Percentiles rank a stretch among this genome's conserved stretches.
These are phyloP conservation scores for Melieria crassipennis DNA, from an alignment of 2,888 invertebrate species.

Conservation along the genomic window DNA sequence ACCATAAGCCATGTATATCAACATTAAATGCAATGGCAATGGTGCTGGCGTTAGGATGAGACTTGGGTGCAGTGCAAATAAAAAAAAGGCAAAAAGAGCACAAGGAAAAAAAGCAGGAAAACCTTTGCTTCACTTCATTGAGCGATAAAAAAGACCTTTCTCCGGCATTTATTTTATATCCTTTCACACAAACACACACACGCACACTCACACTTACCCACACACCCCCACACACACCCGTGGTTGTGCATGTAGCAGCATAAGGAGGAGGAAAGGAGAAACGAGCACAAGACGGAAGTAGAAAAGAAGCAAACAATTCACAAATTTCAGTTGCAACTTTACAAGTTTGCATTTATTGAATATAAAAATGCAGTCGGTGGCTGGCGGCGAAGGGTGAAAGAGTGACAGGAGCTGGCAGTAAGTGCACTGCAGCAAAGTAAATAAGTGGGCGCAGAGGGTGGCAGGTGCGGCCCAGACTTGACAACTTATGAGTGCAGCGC, in stretches of 20 bases:
- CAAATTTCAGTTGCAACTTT: slow-evolving; percentile 28
- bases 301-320: slow-evolving; percentile 2
- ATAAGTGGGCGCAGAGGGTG: slow-evolving; percentile 7
- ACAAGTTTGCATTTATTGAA: slow-evolving; percentile 27
- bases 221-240: background rate
- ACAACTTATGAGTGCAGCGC: slow-evolving; percentile 19
- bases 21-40: slow-evolving; percentile 26
- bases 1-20: background rate
- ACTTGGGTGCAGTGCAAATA: slow-evolving; percentile 14
- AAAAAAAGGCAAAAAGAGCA: background rate
- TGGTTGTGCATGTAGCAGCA: background rate
- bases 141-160: slow-evolving; percentile 25
- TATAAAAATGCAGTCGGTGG: slow-evolving; percentile 7
- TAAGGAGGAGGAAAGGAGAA: background rate
- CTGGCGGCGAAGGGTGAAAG: background rate
- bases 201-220: no score
- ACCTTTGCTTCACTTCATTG: slow-evolving; percentile 33
- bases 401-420: no score
- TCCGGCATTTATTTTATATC: background rate
- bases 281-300: no score
- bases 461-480: slow-evolving; percentile 12
- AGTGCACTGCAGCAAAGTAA: background rate
- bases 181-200: background rate
- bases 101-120: slow-evolving; percentile 21
- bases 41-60: slow-evolving; percentile 26